phyloP scores from a whole-genome alignment of 2,888 invertebrate species.

The Idaea aversata region DNA sequence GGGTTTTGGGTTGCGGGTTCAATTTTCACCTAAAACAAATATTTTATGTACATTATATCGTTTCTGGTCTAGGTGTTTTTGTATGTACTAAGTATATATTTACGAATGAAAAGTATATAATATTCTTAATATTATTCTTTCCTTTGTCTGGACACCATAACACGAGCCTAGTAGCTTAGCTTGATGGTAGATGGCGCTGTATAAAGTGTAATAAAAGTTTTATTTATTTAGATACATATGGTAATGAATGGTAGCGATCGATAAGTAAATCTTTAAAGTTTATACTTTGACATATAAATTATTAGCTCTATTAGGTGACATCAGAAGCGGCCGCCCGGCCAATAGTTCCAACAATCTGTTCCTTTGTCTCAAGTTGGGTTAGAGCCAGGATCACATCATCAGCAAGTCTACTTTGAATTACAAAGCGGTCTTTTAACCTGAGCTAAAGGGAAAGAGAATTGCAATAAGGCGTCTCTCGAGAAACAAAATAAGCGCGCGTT shows the following conservation, averaged over 20 bases:
- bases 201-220: no score
- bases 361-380: neutral
- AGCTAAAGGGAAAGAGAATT: neutral
- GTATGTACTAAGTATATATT: no score
- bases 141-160: no score
- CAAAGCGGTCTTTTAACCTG: neutral
- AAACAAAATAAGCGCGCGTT: constrained; percentile 21
- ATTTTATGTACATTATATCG: no score
- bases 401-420: constrained; percentile 23
- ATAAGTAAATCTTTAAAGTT: neutral
- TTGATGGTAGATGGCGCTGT: no score
- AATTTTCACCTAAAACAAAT: no score
- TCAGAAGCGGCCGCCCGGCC: neutral
- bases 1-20: no score
- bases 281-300: neutral
- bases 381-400: constrained; percentile 28
- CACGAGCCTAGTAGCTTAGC: no score
- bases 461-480: neutral
- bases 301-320: neutral
- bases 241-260: neutral
- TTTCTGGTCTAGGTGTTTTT: no score
- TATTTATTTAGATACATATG: no score
- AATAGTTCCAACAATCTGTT: neutral
- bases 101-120: no score
- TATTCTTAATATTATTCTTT: no score